Evolutionary conservation across 2,797 vertebrate species (phyloP).

Genomic region (Salarias fasciatus): DNA sequence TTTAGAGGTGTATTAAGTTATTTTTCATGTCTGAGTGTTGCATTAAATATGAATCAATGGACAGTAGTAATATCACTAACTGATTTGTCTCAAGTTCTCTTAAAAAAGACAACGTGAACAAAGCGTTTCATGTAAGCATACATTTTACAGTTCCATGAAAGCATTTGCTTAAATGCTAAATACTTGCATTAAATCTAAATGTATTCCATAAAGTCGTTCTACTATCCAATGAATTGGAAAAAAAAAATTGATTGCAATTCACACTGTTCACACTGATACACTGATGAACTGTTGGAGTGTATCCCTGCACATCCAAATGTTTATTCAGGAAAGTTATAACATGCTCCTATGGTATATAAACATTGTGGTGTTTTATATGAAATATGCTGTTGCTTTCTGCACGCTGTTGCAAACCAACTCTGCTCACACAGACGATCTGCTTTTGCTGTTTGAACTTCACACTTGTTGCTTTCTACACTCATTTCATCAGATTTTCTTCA

Average conservation of each 20-base stretch:
- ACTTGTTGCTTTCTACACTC: slow-evolving; percentile 45
- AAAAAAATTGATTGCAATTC: no score
- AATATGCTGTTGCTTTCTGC: not conserved
- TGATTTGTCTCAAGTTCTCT: no score
- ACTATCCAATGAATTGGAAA: not conserved
- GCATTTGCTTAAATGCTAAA: no score
- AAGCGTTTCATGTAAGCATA: no score
- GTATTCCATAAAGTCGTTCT: not conserved
- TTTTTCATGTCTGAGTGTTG: no score
- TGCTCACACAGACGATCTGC: slow-evolving; percentile 4
- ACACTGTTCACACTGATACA: not conserved
- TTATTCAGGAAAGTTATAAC: not conserved
- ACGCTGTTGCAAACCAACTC: not conserved
- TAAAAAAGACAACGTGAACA: no score
- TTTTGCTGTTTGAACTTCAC: slow-evolving; percentile 43
- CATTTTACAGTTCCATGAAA: no score
- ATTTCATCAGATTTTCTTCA: slow-evolving; percentile 74
- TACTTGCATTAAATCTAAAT: not conserved
- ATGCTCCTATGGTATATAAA: not conserved
- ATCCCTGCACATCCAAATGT: not conserved
- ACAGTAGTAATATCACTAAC: no score
- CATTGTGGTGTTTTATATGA: not conserved
- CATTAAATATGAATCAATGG: no score
- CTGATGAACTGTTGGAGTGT: not conserved
- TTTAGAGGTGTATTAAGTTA: no score